Conservation (phyloP, 2,797 vertebrate species). For the Chelidonichthys spinosus region DNA sequence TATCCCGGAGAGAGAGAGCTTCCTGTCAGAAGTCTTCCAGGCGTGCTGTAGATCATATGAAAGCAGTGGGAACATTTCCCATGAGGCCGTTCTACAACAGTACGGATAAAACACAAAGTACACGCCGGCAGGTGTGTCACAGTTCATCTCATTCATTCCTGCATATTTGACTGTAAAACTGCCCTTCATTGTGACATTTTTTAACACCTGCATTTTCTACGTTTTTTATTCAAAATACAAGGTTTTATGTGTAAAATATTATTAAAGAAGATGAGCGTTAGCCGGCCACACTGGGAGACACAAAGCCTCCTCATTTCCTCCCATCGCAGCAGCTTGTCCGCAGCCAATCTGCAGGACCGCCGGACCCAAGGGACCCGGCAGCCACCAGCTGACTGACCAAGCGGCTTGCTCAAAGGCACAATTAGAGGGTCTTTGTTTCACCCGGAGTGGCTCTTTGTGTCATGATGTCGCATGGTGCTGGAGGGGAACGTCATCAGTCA, state of each 20-base stretch:
- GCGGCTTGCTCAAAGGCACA: conserved; percentile 80
- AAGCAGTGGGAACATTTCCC: neutral
- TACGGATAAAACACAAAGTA: neutral
- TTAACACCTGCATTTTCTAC: neutral
- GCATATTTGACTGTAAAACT: too few relatives aligned
- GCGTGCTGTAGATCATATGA: neutral
- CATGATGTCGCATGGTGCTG: conserved; percentile 62
- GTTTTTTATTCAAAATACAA: too few relatives aligned
- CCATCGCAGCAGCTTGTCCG: conserved; percentile 56
- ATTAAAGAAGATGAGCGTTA: neutral
- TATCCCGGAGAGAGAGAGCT: neutral
- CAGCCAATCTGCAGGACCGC: conserved; percentile 64
- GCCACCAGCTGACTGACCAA: conserved; percentile 84
- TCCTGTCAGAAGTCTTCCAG: neutral
- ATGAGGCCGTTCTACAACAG: neutral
- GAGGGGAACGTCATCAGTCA: conserved; percentile 81
- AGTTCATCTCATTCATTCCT: neutral
- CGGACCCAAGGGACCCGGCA: conserved; percentile 75
- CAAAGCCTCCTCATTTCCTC: conserved; percentile 66
- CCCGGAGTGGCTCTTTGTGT: conserved; percentile 77
- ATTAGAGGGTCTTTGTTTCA: conserved; percentile 83
- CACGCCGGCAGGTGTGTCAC: neutral
- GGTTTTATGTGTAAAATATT: neutral
- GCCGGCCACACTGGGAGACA: conserved; percentile 34
- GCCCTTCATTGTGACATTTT: too few relatives aligned